Evolutionary conservation across 2,797 vertebrate genomes (phyloP).

Genomic region (Melopsittacus undulatus): DNA sequence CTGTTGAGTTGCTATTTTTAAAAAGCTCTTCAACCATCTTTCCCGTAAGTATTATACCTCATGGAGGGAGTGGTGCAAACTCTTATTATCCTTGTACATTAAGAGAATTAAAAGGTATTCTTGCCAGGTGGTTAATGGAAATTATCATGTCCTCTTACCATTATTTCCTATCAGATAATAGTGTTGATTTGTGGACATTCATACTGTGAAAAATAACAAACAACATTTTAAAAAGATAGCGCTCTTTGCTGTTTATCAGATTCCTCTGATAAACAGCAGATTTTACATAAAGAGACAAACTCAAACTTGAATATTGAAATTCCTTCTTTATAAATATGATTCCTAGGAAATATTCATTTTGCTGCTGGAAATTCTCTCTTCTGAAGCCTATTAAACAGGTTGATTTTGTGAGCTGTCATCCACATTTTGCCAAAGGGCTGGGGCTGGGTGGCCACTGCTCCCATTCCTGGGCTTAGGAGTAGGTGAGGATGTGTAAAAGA

Average conservation of each 20-base stretch:
- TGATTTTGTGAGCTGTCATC: neutral
- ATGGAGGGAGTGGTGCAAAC: neutral
- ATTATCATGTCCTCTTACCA: rapidly evolving
- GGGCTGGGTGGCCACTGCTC: neutral
- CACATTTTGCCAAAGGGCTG: rapidly evolving
- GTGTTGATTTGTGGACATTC: rapidly evolving
- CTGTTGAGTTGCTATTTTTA: neutral
- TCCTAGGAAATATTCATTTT: neutral
- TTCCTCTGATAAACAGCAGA: neutral
- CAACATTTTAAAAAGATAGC: neutral
- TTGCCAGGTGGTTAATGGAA: neutral
- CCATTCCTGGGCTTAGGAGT: neutral
- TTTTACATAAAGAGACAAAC: neutral
- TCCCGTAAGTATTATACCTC: neutral
- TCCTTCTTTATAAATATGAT: neutral
- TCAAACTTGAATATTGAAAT: neutral
- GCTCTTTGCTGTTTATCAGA: neutral
- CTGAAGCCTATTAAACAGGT: neutral
- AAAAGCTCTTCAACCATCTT: neutral
- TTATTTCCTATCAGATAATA: neutral
- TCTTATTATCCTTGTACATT: neutral
- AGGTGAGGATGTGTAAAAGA: neutral
- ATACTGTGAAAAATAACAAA: neutral
- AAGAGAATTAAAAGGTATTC: neutral
- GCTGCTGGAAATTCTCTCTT: neutral